Conservation (phyloP, 1,140 invertebrate species). For the Probaryconus sp. region DNA sequence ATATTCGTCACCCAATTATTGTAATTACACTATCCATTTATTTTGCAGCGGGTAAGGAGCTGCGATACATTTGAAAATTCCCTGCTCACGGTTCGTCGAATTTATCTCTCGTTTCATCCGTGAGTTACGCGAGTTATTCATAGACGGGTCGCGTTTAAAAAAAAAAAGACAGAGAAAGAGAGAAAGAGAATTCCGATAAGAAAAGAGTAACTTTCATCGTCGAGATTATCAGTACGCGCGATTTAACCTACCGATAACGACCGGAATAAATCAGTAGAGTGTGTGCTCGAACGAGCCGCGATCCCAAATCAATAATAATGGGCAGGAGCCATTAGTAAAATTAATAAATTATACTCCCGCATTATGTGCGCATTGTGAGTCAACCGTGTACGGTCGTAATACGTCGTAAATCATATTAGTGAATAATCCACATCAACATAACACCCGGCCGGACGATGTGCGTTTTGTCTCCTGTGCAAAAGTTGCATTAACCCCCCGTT, state of each 20-base stretch:
- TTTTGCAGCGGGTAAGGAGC: constrained; percentile 19
- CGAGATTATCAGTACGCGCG: constrained; percentile 65
- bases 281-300: constrained; percentile 74
- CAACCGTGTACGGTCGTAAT: constrained; percentile 69
- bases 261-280: constrained; percentile 67
- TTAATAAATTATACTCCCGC: constrained; percentile 79
- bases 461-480: constrained; percentile 66
- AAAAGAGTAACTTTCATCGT: constrained; percentile 44
- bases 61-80: constrained; percentile 46
- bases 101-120: constrained; percentile 20
- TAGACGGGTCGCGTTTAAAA: constrained; percentile 45
- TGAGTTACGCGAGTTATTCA: constrained; percentile 52
- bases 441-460: constrained; percentile 52
- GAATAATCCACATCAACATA: constrained; percentile 78
- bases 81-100: constrained; percentile 32
- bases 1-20: constrained; percentile 38
- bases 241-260: constrained; percentile 65
- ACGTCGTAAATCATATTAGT: constrained; percentile 79
- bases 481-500: constrained; percentile 65
- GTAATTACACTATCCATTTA: constrained; percentile 45
- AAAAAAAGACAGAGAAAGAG: constrained; percentile 15
- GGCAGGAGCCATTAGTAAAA: constrained; percentile 79
- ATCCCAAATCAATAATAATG: constrained; percentile 79
- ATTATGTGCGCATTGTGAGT: constrained; percentile 78
- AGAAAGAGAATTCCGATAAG: constrained; percentile 14